These are phyloP conservation scores for Glyphotaelius pellucidus DNA, from an alignment of 2,888 invertebrate genomes.

Conservation along the genomic window DNA sequence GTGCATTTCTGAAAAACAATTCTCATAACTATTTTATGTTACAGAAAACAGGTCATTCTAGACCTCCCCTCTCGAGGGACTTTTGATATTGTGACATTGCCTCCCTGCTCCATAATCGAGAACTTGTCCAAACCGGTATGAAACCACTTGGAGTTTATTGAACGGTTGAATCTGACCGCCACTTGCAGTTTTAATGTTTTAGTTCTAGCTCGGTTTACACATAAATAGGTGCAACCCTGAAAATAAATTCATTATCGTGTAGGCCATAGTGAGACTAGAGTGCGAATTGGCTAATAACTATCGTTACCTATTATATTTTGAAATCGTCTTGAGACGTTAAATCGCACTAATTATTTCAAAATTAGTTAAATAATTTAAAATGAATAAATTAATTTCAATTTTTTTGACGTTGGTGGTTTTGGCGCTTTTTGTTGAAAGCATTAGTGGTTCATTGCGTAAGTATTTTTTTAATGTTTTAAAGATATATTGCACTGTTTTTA, in stretches of 20 bases:
- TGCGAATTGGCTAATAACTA: not conserved
- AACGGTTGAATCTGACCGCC: not conserved
- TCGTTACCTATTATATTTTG: not conserved
- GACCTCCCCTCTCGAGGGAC: not conserved
- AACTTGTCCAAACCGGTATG: conserved; percentile 2
- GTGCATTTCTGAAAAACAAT: not conserved
- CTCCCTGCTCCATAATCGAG: not conserved
- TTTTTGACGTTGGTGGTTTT: conserved; percentile 4
- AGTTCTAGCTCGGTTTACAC: not conserved
- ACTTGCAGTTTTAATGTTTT: not conserved
- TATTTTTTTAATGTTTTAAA: not conserved
- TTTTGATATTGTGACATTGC: not conserved
- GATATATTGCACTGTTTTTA: not conserved
- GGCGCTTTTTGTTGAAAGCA: not conserved
- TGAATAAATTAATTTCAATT: not conserved
- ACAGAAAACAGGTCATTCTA: not conserved
- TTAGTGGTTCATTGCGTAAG: conserved; percentile 19
- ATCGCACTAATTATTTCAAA: not conserved
- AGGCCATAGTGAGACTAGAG: not conserved
- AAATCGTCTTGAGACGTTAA: not conserved
- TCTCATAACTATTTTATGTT: not conserved
- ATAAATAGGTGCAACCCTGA: conserved; percentile 27
- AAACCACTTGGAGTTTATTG: not conserved
- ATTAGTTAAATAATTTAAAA: conserved; percentile 14
- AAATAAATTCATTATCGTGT: conserved; percentile 20